These are phyloP conservation scores for Nemotelus nigrinus DNA, from an alignment of 2,888 invertebrate genomes.

Conservation along the genomic window DNA sequence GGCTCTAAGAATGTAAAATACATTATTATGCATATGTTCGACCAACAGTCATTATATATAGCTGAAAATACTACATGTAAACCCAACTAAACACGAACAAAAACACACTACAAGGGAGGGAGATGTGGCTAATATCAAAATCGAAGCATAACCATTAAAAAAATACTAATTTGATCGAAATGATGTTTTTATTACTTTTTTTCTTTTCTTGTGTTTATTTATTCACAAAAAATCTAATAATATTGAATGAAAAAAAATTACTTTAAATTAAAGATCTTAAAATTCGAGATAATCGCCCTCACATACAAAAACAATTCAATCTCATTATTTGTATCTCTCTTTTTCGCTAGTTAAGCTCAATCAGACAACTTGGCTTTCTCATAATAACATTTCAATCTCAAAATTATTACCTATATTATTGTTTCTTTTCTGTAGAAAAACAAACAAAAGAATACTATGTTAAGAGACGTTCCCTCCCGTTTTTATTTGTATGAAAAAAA, in stretches of 20 bases:
- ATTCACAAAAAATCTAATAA: slow-evolving; percentile 41
- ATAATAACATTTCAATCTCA: slow-evolving; percentile 34
- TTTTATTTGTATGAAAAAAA: slow-evolving; percentile 11
- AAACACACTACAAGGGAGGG: no score
- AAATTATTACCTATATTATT: slow-evolving; percentile 28
- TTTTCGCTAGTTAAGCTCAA: slow-evolving; percentile 39
- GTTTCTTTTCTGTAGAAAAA: slow-evolving; percentile 6
- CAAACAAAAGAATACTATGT: slow-evolving; percentile 38
- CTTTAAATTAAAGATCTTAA: slow-evolving; percentile 41
- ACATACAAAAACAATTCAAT: slow-evolving; percentile 40
- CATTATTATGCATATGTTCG: no score
- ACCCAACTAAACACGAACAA: no score
- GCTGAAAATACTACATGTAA: no score
- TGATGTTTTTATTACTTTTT: slow-evolving; percentile 38
- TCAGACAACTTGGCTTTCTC: slow-evolving; percentile 34
- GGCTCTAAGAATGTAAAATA: no score
- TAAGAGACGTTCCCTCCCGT: slow-evolving; percentile 28
- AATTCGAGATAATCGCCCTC: slow-evolving; percentile 44
- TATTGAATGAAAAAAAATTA: slow-evolving; percentile 34
- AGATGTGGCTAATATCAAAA: neutral
- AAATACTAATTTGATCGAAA: slow-evolving; percentile 35
- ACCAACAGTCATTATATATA: no score
- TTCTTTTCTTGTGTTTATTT: slow-evolving; percentile 39
- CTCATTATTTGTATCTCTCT: slow-evolving; percentile 22
- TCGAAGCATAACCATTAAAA: slow-evolving; percentile 1